Base-by-base conservation (phyloP, 2,113 vertebrate species). In the Crotalus viridis region DNA sequence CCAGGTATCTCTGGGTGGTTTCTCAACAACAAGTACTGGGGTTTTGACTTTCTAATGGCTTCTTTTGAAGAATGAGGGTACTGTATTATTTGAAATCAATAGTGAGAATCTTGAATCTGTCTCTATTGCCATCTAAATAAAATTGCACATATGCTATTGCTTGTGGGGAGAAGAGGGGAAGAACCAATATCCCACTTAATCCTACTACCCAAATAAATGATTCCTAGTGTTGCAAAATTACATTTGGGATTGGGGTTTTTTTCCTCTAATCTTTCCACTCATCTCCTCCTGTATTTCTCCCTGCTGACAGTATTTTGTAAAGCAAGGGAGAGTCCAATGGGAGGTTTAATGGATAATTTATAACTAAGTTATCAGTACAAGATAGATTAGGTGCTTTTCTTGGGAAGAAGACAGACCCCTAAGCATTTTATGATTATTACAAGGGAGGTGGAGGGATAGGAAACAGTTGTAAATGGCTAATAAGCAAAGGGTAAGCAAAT, bases 201-300 rank as follows among this genome's bases (percentile, higher is more conserved):
- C 0, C 0, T 95, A 95, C 95, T 89, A 91, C 86, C 91, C 85
- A 0, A 33, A 0, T 93, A 90, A 96, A 74, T 95, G 95, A 97
- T 97, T 98, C 96, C 97, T 96, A 97, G 96, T 95, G 96, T 96
- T 97, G 98, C 97, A 64, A 96, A 97, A 95, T 96, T 64, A 33
- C 5, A 5, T 33, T 33, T 15, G n/a, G 64, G 64, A 64, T 74
- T 61, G 59, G 21, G 0, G 19, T 33, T 74, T 74, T 3, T 74
- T 8, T 1, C 13, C 17, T 9, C 96, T 92, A 97, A 94, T 95
- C 94, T 97, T 94, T 96, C 81, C 93, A 95, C 91, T 91, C 43
- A 21, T 9, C 95, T 91, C 24, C 90, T 46, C 90, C 51, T 56
- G 8, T 92, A 92, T 90, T 39, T 92, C 89, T 91, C 90, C 74